Conservation (phyloP, 2,797 vertebrate genomes). For the Cryptoblepharus egeriae region DNA sequence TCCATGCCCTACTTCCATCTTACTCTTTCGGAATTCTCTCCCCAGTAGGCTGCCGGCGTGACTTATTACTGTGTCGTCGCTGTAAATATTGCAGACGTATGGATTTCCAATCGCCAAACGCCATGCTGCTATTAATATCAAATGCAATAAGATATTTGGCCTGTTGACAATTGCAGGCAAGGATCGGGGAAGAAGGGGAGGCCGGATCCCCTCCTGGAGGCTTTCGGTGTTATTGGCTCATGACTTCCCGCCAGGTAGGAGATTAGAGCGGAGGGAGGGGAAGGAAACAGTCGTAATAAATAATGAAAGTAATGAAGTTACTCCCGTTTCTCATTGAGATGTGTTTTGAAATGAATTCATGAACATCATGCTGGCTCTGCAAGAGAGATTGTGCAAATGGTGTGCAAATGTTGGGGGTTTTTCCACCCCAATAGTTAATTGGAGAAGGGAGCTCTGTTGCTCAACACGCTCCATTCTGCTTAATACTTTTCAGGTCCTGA, state of each 20-base stretch:
- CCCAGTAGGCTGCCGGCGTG: slow-evolving; percentile 44
- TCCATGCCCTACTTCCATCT: neutral
- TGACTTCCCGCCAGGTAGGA: slow-evolving; percentile 24
- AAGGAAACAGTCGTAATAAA: slow-evolving; percentile 55
- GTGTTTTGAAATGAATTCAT: slow-evolving; percentile 54
- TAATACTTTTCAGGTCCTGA: too few species aligned
- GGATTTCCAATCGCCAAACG: slow-evolving; percentile 68
- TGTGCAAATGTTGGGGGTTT: neutral
- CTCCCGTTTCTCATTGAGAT: slow-evolving; percentile 18
- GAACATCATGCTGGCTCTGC: slow-evolving; percentile 44
- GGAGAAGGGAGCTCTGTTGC: neutral
- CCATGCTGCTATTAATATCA: slow-evolving; percentile 66
- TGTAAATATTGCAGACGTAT: slow-evolving; percentile 67
- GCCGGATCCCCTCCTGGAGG: slow-evolving; percentile 41
- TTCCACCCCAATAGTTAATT: neutral
- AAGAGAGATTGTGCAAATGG: slow-evolving; percentile 43
- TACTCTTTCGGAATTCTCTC: slow-evolving; percentile 8
- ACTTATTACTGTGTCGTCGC: slow-evolving; percentile 64
- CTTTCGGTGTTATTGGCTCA: slow-evolving; percentile 33
- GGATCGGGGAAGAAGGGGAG: slow-evolving; percentile 47
- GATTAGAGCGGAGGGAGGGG: slow-evolving; percentile 36
- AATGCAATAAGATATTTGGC: slow-evolving; percentile 63
- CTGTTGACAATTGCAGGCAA: slow-evolving; percentile 58
- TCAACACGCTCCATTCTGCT: too few species aligned
- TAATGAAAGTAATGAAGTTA: slow-evolving; percentile 52